Percentiles rank a stretch among this genome's conserved stretches.
These are phyloP conservation scores for Lacerta viridis DNA, from an alignment of 2,797 vertebrate genomes.

Conservation along the genomic window DNA sequence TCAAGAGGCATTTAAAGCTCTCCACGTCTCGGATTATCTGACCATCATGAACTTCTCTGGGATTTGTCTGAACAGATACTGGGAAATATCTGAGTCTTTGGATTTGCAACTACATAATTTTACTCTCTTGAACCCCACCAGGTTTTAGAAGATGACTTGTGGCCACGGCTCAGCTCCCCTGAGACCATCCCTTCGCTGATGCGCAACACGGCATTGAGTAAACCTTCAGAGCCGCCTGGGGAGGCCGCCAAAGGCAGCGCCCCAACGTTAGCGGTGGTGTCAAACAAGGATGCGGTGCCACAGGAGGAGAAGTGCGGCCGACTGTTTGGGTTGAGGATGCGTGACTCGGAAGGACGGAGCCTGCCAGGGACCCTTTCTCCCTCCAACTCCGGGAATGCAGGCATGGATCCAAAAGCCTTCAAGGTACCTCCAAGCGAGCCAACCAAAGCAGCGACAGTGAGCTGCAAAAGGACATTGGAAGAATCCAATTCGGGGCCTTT, in stretches of 20 bases:
- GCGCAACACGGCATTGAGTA: slow-evolving; percentile 74
- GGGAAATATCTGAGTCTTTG: too few species aligned
- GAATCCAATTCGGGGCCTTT: slow-evolving; percentile 83
- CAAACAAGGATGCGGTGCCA: slow-evolving; percentile 60
- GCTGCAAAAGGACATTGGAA: slow-evolving; percentile 87
- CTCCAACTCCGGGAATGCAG: slow-evolving; percentile 74
- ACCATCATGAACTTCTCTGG: too few species aligned
- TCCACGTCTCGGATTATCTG: too few species aligned
- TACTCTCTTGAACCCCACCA: slow-evolving; percentile 51
- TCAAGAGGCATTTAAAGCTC: too few species aligned
- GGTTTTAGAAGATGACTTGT: slow-evolving; percentile 81
- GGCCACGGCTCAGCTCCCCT: slow-evolving; percentile 77
- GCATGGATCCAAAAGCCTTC: slow-evolving; percentile 77
- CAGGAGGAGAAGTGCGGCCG: slow-evolving; percentile 80
- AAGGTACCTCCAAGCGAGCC: slow-evolving; percentile 72
- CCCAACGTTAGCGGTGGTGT: slow-evolving; percentile 40
- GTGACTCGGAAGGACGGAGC: slow-evolving; percentile 74
- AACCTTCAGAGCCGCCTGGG: slow-evolving; percentile 71
- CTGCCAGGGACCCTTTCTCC: slow-evolving; percentile 74
- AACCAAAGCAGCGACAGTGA: slow-evolving; percentile 74
- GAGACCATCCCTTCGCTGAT: slow-evolving; percentile 80
- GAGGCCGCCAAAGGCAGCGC: slow-evolving; percentile 75
- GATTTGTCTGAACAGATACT: too few species aligned
- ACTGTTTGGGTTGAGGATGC: slow-evolving; percentile 74
- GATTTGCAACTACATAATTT: slow-evolving; percentile 10